These are phyloP conservation scores for Sandelia bainsii DNA, from an alignment of 2,797 vertebrate genomes.

Conservation along the genomic window DNA sequence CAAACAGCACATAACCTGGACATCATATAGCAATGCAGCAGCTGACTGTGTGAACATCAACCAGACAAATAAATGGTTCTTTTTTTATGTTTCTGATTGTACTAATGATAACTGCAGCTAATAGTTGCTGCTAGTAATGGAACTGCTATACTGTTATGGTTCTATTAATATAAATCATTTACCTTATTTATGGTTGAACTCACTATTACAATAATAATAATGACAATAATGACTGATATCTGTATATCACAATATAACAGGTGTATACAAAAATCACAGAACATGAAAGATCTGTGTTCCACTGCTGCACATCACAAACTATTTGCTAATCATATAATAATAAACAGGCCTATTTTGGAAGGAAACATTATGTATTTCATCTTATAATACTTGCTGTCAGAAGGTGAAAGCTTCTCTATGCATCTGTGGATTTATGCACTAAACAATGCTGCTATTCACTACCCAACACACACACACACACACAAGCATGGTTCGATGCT, in stretches of 20 bases:
- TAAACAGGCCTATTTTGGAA: not conserved
- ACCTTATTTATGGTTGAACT: not conserved
- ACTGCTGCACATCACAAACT: not conserved
- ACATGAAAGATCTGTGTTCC: not conserved
- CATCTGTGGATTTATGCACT: slow-evolving; percentile 22
- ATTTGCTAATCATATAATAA: not conserved
- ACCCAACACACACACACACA: slow-evolving; percentile 12
- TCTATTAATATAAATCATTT: not conserved
- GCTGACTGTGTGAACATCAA: slow-evolving; percentile 16
- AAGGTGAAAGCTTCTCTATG: slow-evolving; percentile 10
- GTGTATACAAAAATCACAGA: not conserved
- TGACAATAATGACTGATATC: not conserved
- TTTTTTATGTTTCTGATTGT: not conserved
- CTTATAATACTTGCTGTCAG: no score
- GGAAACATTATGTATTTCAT: not conserved
- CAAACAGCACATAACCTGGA: slow-evolving; percentile 45
- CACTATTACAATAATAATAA: not conserved
- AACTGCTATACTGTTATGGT: no score
- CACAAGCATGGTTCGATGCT: slow-evolving; percentile 36
- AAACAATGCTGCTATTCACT: slow-evolving; percentile 54
- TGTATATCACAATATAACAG: not conserved
- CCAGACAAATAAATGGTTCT: slow-evolving; percentile 24
- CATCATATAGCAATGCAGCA: slow-evolving; percentile 33
- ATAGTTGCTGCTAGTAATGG: not conserved
- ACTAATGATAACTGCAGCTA: not conserved